Percentiles rank a stretch among this genome's conserved stretches.
Evolutionary conservation across 2,113 vertebrate species (phyloP).

Genomic region (Aythya baeri): DNA sequence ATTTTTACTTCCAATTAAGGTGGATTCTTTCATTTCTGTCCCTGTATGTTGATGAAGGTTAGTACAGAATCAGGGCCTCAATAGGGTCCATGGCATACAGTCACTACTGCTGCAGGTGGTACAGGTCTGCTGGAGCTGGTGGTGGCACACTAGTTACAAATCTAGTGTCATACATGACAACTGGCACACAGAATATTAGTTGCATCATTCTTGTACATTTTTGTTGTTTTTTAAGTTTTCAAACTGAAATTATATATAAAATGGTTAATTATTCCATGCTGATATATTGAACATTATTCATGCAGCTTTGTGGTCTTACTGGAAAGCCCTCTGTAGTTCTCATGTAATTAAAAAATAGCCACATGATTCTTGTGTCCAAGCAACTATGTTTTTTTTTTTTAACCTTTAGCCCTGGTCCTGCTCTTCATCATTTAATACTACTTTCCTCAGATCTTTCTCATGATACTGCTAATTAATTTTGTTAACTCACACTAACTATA

Average conservation of each 20-base stretch:
- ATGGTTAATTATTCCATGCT: not conserved
- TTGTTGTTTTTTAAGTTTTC: not conserved
- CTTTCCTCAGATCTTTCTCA: not conserved
- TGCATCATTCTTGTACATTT: not conserved
- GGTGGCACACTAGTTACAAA: not conserved
- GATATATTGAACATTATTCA: not conserved
- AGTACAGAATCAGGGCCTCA: not conserved
- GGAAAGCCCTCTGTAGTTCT: not conserved
- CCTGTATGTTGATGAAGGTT: not conserved
- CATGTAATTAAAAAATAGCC: conserved; percentile 27
- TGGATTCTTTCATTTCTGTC: not conserved
- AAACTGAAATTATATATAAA: not conserved
- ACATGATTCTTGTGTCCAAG: not conserved
- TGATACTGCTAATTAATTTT: not conserved
- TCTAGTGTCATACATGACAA: not conserved
- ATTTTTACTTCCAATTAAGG: not conserved
- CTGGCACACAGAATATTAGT: not conserved
- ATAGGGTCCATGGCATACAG: accelerated
- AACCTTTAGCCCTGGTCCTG: not conserved
- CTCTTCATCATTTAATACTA: not conserved
- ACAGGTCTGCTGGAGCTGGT: not conserved
- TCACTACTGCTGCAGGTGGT: not conserved
- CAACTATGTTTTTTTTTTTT: not conserved
- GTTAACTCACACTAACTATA: not conserved
- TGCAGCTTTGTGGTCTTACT: not conserved